Conservation (phyloP, 2,113 vertebrate genomes). For the Osmerus mordax region DNA sequence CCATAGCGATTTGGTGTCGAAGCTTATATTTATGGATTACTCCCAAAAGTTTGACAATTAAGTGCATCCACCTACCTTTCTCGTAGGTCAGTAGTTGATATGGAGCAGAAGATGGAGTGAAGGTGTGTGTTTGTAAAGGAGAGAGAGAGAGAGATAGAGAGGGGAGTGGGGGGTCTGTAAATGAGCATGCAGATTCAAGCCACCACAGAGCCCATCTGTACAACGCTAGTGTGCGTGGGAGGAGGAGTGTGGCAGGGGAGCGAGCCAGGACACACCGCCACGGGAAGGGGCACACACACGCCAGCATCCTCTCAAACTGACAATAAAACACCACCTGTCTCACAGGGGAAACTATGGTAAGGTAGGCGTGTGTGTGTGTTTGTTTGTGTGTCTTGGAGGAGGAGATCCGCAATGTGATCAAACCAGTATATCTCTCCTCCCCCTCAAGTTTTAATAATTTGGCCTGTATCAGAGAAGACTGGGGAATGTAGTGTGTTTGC, state of each 20-base stretch:
- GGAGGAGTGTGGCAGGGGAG: constrained; percentile 44
- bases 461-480: constrained; percentile 36
- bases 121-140: background rate
- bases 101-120: background rate
- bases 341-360: constrained; percentile 46
- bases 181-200: constrained; percentile 41
- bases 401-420: constrained; percentile 59
- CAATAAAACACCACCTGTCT: constrained; percentile 59
- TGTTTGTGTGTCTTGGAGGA: constrained; percentile 35
- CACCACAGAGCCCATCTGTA: constrained; percentile 55
- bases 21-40: background rate
- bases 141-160: background rate
- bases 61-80: background rate
- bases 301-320: constrained; percentile 6
- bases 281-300: constrained; percentile 23
- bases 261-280: constrained; percentile 52
- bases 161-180: constrained; percentile 10
- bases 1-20: background rate
- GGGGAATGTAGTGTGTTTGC: background rate
- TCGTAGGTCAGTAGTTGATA: constrained; percentile 18
- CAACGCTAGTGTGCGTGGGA: constrained; percentile 46
- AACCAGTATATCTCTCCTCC: constrained; percentile 43
- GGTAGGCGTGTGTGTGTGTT: constrained; percentile 22
- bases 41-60: background rate
- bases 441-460: constrained; percentile 41